Conservation (phyloP, 2,797 vertebrate genomes). For the Platyrinchus mystaceus region DNA sequence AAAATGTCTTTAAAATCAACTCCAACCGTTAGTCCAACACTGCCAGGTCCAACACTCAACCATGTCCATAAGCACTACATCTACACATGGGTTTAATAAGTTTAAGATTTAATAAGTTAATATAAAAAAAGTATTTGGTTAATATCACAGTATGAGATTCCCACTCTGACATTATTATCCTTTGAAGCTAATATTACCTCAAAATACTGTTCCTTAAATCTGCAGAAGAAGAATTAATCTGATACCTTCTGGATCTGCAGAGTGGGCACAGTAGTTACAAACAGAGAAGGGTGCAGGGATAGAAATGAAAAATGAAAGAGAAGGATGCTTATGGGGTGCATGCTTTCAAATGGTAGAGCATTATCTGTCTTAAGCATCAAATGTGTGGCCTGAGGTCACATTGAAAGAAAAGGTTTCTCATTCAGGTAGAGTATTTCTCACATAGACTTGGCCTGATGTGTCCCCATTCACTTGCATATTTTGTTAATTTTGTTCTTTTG, state of each 20-base stretch:
- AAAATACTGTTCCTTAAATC: neutral
- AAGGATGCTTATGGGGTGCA: neutral
- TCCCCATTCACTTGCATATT: neutral
- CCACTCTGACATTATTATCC: neutral
- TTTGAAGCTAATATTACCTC: neutral
- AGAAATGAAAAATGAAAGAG: neutral
- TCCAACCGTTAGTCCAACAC: neutral
- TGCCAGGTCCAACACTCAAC: neutral
- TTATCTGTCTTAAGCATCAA: fast-evolving
- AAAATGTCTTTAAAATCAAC: neutral
- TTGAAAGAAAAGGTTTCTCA: neutral
- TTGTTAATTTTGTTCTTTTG: neutral
- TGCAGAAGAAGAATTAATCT: neutral
- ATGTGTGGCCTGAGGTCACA: neutral
- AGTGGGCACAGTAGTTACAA: neutral
- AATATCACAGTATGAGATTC: neutral
- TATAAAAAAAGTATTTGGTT: neutral
- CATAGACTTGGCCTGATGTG: neutral
- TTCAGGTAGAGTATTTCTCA: neutral
- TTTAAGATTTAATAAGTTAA: neutral
- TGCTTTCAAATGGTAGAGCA: neutral
- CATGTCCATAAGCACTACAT: fast-evolving
- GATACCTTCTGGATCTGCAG: neutral
- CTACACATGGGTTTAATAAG: neutral
- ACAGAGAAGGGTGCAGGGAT: neutral